A percentile compares a stretch with the other conserved stretches of the same genome.
Conservation (phyloP, 2,113 vertebrate species). For the Cololabis saira region DNA sequence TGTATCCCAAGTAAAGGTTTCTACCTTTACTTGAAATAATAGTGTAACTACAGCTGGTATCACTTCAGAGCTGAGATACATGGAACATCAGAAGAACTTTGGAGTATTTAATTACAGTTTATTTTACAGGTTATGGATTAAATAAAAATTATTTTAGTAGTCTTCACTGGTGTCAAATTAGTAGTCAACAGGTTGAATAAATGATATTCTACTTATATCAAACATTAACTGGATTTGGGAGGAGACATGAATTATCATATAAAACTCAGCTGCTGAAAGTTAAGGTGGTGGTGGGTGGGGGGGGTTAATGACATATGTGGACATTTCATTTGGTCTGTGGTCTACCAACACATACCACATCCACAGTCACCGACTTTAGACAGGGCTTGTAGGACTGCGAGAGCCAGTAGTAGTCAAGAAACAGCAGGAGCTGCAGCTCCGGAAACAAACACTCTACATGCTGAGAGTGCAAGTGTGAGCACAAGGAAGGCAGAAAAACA, state of each 20-base stretch:
- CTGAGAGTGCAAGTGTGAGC: slow-evolving; percentile 75
- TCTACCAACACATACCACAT: slow-evolving; percentile 87
- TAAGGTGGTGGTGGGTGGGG: slow-evolving; percentile 7
- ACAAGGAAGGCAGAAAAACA: slow-evolving; percentile 57
- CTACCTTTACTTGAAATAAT: not conserved
- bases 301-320: slow-evolving; percentile 14
- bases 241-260: not conserved
- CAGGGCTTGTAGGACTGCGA: slow-evolving; percentile 87
- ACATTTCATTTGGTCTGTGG: slow-evolving; percentile 46
- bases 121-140: too few relatives aligned
- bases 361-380: slow-evolving; percentile 88
- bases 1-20: not conserved
- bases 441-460: slow-evolving; percentile 87
- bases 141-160: not conserved
- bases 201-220: not conserved
- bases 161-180: not conserved
- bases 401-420: slow-evolving; percentile 91
- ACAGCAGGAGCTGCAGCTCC: slow-evolving; percentile 88
- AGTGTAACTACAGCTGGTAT: slow-evolving; percentile 4
- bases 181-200: not conserved
- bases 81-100: not conserved
- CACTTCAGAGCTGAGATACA: not conserved
- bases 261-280: slow-evolving; percentile 18
- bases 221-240: not conserved
- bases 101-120: too few relatives aligned